Conservation (phyloP, 2,888 invertebrate genomes). For the Tenthredo notha region DNA sequence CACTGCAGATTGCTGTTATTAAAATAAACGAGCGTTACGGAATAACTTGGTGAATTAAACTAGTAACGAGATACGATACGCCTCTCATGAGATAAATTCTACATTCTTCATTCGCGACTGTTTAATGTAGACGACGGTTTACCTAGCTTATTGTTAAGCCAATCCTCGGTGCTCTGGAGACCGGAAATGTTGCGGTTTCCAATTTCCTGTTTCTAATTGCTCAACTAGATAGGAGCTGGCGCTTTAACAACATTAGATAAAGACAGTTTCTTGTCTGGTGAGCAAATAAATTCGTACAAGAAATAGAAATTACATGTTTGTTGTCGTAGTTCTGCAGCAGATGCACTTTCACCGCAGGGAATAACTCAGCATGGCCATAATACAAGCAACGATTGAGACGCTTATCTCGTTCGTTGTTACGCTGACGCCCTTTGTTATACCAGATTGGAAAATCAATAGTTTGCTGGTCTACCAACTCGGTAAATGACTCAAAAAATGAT, state of each 20-base stretch:
- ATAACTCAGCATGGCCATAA: neutral
- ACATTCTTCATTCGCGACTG: neutral
- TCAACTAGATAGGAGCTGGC: neutral
- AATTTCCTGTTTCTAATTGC: neutral
- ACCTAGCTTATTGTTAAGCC: neutral
- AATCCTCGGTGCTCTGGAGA: neutral
- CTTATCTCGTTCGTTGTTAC: constrained; percentile 33
- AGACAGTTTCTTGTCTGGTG: neutral
- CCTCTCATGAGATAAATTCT: constrained; percentile 10
- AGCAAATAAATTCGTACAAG: neutral
- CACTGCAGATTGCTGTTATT: constrained; percentile 15
- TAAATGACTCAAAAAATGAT: constrained; percentile 14
- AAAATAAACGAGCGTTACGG: neutral
- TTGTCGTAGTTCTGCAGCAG: neutral
- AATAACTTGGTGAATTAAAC: neutral
- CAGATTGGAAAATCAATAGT: constrained; percentile 26
- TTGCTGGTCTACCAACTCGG: neutral
- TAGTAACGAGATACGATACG: constrained; percentile 1
- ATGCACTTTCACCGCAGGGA: neutral
- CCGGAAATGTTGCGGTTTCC: neutral
- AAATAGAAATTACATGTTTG: neutral
- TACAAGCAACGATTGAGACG: constrained; percentile 16
- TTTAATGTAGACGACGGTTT: neutral
- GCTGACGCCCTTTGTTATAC: constrained; percentile 30
- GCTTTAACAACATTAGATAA: neutral